Evolutionary conservation across 1,140 invertebrate species (phyloP).

Genomic region (Euura lappo): DNA sequence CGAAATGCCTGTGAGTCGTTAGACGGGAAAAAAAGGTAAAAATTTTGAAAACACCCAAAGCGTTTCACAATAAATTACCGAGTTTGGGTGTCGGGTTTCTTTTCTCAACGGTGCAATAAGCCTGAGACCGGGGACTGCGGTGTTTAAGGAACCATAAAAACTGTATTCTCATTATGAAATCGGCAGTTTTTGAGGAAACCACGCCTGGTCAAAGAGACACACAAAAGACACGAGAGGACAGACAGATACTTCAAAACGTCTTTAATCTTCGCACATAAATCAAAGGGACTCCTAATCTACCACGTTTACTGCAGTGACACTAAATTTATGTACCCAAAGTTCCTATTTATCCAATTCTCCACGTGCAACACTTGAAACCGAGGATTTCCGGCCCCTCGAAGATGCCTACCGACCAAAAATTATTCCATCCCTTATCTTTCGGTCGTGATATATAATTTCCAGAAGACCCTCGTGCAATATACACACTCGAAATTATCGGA

Average conservation of each 20-base stretch:
- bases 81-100: too few relatives aligned
- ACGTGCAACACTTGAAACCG: neutral
- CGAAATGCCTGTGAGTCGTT: neutral
- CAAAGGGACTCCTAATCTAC: neutral
- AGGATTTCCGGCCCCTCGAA: constrained; percentile 6
- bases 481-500: constrained; percentile 37
- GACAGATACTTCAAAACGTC: too few relatives aligned
- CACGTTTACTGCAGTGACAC: too few relatives aligned
- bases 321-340: too few relatives aligned
- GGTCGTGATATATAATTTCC: constrained; percentile 34
- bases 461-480: constrained; percentile 13
- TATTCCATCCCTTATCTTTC: constrained; percentile 42
- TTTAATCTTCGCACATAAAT: neutral
- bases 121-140: neutral
- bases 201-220: too few relatives aligned
- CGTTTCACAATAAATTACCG: neutral
- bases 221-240: too few relatives aligned
- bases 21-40: neutral
- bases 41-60: neutral
- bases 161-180: neutral
- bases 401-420: constrained; percentile 20
- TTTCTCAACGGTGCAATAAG: too few relatives aligned
- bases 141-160: neutral
- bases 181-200: neutral
- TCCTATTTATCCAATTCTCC: too few relatives aligned